A percentile compares a stretch with the other conserved stretches of the same genome.
Conservation (phyloP, 2,888 invertebrate species). For the Rhagium mordax region DNA sequence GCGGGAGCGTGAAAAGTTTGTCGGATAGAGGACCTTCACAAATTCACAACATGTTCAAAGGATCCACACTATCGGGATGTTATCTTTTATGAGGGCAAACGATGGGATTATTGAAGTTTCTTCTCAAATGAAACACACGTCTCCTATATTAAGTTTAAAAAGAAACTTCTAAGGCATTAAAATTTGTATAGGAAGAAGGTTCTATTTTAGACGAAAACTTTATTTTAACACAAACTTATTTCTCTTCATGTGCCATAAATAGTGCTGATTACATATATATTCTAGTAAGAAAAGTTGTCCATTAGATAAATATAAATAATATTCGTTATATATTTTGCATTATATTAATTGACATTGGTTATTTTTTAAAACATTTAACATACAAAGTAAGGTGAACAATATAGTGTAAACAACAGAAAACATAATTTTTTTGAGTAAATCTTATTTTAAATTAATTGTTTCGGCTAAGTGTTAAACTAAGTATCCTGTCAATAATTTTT, state of each 20-base stretch:
- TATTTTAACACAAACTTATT: background rate
- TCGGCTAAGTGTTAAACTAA: too few species aligned
- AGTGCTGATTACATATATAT: background rate
- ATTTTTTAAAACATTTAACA: too few species aligned
- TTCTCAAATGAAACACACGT: conserved; percentile 51
- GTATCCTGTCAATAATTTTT: too few species aligned
- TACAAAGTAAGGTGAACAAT: too few species aligned
- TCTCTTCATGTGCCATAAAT: background rate
- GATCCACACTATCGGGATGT: conserved; percentile 54
- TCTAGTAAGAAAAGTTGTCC: background rate
- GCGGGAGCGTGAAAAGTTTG: conserved; percentile 37
- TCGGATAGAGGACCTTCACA: conserved; percentile 39
- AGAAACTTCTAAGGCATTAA: conserved; percentile 22
- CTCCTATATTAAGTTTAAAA: conserved; percentile 37
- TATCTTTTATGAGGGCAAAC: conserved; percentile 55
- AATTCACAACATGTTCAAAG: conserved; percentile 57
- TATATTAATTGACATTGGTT: too few species aligned
- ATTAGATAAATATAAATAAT: too few species aligned
- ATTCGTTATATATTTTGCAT: too few species aligned
- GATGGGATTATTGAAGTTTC: conserved; percentile 55
- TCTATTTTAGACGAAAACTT: conserved; percentile 12
- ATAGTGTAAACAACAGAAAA: too few species aligned
- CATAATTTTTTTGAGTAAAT: too few species aligned
- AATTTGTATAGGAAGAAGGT: conserved; percentile 31
- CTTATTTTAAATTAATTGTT: too few species aligned